A percentile compares a stretch with the other conserved stretches of the same genome.
These are phyloP conservation scores for Actenoides lindsayi DNA, from an alignment of 2,113 vertebrate genomes.

Conservation along the genomic window DNA sequence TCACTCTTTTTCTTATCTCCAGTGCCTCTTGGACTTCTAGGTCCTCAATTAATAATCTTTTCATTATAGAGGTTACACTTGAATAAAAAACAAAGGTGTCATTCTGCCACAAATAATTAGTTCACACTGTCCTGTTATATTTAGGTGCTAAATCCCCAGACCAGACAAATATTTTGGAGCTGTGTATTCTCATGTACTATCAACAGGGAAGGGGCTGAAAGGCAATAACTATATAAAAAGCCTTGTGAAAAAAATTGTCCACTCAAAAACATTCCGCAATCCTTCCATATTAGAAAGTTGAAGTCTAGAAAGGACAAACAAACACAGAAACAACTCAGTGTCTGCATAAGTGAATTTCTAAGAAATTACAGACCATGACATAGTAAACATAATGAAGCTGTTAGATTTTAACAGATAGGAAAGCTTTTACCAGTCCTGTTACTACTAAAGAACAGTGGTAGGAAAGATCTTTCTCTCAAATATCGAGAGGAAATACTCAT, in stretches of 20 bases:
- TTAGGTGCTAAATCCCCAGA: not conserved
- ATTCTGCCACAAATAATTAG: not conserved
- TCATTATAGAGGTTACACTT: slow-evolving; percentile 14
- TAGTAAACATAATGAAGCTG: not conserved
- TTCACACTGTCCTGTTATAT: not conserved
- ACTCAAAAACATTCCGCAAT: not conserved
- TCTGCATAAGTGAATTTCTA: not conserved
- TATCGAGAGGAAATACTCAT: not conserved
- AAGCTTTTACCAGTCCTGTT: not conserved
- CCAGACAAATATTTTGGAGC: not conserved
- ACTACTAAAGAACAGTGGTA: not conserved
- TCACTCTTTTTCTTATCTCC: not conserved
- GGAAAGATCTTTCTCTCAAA: not conserved
- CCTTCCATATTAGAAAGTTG: not conserved
- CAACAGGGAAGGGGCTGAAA: not conserved
- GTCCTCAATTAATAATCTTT: slow-evolving; percentile 42
- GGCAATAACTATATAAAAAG: not conserved
- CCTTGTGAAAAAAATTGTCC: not conserved
- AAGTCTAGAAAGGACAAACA: not conserved
- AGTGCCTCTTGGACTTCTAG: not conserved
- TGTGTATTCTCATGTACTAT: not conserved
- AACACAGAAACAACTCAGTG: not conserved
- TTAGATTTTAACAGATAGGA: not conserved
- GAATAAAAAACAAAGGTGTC: not conserved
- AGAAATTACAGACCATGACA: not conserved